Conservation (phyloP, 2,113 vertebrate genomes). For the Equus quagga region DNA sequence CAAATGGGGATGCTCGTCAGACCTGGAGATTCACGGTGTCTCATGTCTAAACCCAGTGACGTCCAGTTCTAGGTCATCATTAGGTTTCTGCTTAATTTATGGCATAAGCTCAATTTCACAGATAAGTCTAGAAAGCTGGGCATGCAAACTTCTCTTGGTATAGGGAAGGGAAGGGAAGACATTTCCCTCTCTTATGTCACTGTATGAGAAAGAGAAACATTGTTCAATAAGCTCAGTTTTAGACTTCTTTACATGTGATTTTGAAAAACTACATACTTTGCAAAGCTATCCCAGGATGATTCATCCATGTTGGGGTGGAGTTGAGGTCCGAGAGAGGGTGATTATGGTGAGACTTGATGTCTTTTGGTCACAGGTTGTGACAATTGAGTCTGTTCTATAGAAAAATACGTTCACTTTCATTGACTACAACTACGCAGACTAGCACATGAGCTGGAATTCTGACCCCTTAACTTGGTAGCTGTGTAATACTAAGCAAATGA, state of each 20-base stretch:
- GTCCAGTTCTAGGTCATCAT: background rate
- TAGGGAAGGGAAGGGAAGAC: background rate
- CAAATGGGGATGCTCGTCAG: background rate
- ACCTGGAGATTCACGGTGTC: background rate
- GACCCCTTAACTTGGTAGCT: background rate
- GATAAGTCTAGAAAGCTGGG: background rate
- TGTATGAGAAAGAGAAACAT: background rate
- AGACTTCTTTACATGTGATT: background rate
- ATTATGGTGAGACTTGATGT: background rate
- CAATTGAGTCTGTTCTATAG: background rate
- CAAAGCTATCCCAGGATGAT: background rate
- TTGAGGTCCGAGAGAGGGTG: background rate
- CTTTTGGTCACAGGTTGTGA: background rate
- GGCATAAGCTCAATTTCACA: background rate
- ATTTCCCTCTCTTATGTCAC: background rate
- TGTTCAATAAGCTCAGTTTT: background rate
- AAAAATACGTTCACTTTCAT: background rate
- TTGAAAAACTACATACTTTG: background rate
- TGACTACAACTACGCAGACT: background rate
- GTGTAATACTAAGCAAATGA: background rate
- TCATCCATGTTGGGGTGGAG: background rate
- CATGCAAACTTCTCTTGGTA: background rate
- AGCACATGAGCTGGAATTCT: background rate
- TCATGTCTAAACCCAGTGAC: background rate
- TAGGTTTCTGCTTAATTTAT: background rate